phyloP scores from a whole-genome alignment of 1,140 invertebrate species.

The Lysiphlebus fabarum region DNA sequence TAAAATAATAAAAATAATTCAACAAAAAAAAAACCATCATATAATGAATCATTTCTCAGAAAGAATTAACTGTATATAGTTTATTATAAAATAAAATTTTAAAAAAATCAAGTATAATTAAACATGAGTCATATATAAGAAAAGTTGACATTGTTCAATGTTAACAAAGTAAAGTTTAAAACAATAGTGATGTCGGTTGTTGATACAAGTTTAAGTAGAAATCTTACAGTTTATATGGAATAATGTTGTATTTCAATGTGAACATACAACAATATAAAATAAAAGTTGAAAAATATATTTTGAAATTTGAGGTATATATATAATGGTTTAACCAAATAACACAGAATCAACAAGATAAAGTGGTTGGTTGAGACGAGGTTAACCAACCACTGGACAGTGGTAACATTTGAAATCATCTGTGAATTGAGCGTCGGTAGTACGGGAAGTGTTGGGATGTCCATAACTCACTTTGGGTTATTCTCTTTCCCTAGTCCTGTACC shows the following conservation, averaged over 20 bases:
- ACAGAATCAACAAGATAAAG: slow-evolving; percentile 56
- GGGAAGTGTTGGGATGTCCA: slow-evolving; percentile 48
- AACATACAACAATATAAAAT: not conserved
- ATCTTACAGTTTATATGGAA: slow-evolving; percentile 40
- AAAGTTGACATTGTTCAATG: no score
- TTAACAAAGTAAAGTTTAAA: no score
- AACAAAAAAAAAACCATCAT: no score
- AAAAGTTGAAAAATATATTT: no score
- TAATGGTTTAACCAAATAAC: not conserved
- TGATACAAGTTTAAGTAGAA: slow-evolving; percentile 2
- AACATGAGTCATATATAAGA: no score
- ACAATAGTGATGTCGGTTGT: no score
- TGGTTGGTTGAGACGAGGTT: slow-evolving; percentile 50
- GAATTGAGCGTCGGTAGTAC: slow-evolving; percentile 57
- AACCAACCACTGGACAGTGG: slow-evolving; percentile 52
- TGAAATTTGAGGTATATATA: slow-evolving; percentile 11
- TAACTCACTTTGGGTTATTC: slow-evolving; percentile 43
- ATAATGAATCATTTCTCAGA: no score
- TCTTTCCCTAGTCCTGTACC: slow-evolving; percentile 33
- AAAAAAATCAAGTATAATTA: no score
- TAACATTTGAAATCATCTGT: slow-evolving; percentile 61
- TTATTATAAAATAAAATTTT: no score
- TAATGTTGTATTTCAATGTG: slow-evolving; percentile 31
- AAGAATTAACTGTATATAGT: no score
- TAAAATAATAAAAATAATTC: no score